Evolutionary conservation across 1,140 invertebrate genomes (phyloP), one percentile per base, ranked within the genome.

Genomic region (Helicoverpa armigera): DNA sequence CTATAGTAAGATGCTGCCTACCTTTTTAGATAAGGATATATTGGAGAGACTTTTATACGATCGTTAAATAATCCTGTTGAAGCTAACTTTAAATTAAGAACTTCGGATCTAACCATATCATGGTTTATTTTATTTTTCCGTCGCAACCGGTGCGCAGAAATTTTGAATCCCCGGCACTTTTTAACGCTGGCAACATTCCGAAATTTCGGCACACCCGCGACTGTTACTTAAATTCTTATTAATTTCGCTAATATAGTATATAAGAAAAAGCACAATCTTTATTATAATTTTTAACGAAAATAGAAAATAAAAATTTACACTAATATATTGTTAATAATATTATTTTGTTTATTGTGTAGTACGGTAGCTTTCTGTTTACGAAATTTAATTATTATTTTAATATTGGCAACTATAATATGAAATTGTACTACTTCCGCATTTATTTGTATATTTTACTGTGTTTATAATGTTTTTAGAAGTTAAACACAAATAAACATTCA

Each of bases 321-420:
- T 94, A 94, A 94, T 94, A 93, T 94, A 94, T 94, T 94, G 92
- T 94, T 94, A 93, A 90, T 94, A 94, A 94, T 94, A 88, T 94
- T 94, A 94, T 92, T 92, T 90, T 89, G 89, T 93, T 94, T 92
- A 92, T 92, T 81, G 82, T 56, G 83, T 86, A 90, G 87, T 82
- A 87, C 82, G 82, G 79, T 83, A 87, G 89, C 60, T 87, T 90
- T 84, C 74, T 83, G 84, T 90, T 92, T 88, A 79, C 81, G 75
- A 88, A 83, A 86, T 82, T 86, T 75, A 77, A 86, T 85, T 85
- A 85, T 83, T 82, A 88, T 89, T 89, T 86, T 86, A 88, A 81
- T 90, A 91, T 93, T 90, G 91, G 90, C 90, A 90, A 89, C 83
- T 85, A 85, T 89, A 23, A 23, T 23, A 90, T 87, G 85, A 85